Conservation (phyloP, 35 echinoderm and acorn worm genomes). For the Stichopus chloronotus region DNA sequence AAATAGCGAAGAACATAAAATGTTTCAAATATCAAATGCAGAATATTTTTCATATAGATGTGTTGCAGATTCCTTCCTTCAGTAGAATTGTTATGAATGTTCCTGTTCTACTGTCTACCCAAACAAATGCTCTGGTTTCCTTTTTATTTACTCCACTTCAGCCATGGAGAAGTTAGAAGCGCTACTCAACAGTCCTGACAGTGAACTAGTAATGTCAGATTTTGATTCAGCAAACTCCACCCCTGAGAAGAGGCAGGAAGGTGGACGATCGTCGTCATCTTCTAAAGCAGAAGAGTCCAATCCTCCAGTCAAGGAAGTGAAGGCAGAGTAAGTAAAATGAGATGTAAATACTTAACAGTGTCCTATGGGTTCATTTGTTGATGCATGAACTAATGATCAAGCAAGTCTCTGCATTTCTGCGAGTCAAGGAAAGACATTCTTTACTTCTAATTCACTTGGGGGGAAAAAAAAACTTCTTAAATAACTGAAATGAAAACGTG, state of each 20-base stretch:
- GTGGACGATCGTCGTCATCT: not conserved
- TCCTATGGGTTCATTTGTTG: not conserved
- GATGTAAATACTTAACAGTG: not conserved
- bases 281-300: slow-evolving; percentile 22
- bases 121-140: not conserved
- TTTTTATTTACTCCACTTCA: not conserved
- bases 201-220: slow-evolving; percentile 45
- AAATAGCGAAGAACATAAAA: too few species aligned
- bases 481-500: too few species aligned
- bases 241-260: slow-evolving; percentile 33
- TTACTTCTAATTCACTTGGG: too few species aligned
- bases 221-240: slow-evolving; percentile 47
- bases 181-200: slow-evolving; percentile 30
- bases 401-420: too few species aligned
- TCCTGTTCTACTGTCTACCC: not conserved
- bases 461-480: too few species aligned
- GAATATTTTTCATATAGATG: too few species aligned
- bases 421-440: too few species aligned
- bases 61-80: too few species aligned
- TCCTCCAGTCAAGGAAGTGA: not conserved
- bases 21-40: too few species aligned
- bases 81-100: too few species aligned
- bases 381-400: too few species aligned
- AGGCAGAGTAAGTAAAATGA: slow-evolving; percentile 8
- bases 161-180: slow-evolving; percentile 44